Base-by-base conservation (phyloP, 1,140 invertebrate species). In the Dysdera silvatica region DNA sequence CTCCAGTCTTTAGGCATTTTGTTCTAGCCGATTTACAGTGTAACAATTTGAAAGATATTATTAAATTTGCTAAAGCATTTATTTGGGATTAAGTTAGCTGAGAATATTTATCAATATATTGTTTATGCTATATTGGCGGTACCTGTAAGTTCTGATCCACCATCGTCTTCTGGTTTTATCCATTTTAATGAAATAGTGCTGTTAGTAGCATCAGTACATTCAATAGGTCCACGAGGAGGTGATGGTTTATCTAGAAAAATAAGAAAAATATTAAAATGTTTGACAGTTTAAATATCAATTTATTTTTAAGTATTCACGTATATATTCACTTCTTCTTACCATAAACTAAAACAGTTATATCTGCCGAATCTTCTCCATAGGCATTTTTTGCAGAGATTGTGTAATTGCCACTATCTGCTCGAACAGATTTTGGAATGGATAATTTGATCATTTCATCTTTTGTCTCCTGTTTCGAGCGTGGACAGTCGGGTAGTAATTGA, bases 111-210 rank as follows among this genome's bases (percentile, higher is more conserved):
- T n/a, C n/a, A n/a, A n/a, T n/a, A 18, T 45, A 18, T 45, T 45
- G 8, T 1, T 45, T 45, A 18, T 8, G 24, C 8, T 49, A 37
- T 37, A 37, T 37, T 37, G n/a, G n/a, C 26, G 31, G 74, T 80
- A 77, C 91, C 94, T 66, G 88, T 93, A 51, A 99, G 87, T 68
- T 95, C 92, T 69, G 90, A 89, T 65, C 95, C 95, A 70, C 95
- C 95, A 77, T 97, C 87, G 76, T 99, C 95, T 65, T 80, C 77
- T 18, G 96, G 95, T 72, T 88, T 85, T 70, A 88, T 86, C 96
- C 96, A 99, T 18, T 85, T 82, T 16, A 98, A 76, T 4, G 90
- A 91, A 33, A 95, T 84, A 12, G 85, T 84, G 61, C 95, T 91
- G 7, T 87, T 87, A 5, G 83, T 87, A 4, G 87, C 78, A 54